A percentile compares a stretch with the other conserved stretches of the same genome.
These are phyloP conservation scores for Mamestra brassicae DNA, from an alignment of 2,888 invertebrate species.

Conservation along the genomic window DNA sequence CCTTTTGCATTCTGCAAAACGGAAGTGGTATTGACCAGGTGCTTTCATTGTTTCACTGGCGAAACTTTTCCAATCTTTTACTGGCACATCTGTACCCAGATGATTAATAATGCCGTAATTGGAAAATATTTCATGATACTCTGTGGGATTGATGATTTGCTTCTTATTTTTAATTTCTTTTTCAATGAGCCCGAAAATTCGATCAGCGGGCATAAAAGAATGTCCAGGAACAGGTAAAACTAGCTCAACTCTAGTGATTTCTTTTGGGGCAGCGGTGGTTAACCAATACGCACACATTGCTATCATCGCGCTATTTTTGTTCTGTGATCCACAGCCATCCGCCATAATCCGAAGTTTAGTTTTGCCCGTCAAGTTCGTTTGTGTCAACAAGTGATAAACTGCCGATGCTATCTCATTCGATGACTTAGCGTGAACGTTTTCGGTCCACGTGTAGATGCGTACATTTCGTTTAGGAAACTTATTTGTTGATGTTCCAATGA, in stretches of 20 bases:
- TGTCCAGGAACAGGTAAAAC: conserved; percentile 36
- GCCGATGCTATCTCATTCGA: conserved; percentile 58
- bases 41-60: conserved; percentile 43
- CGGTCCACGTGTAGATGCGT: conserved; percentile 17
- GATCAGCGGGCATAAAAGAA: conserved; percentile 17
- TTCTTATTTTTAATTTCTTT: conserved; percentile 19
- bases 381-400: conserved; percentile 39
- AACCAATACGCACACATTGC: conserved; percentile 56
- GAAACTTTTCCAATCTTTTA: conserved; percentile 22
- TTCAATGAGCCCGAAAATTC: conserved; percentile 17
- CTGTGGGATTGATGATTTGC: conserved; percentile 7
- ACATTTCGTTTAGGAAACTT: conserved; percentile 17
- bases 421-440: conserved; percentile 39
- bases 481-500: conserved; percentile 3
- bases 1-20: background rate
- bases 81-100: conserved; percentile 2
- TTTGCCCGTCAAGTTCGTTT: conserved; percentile 5
- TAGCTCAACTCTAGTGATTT: conserved; percentile 42
- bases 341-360: conserved; percentile 18
- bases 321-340: conserved; percentile 40
- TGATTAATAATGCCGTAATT: conserved; percentile 12
- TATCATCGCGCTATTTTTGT: conserved; percentile 53
- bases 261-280: conserved; percentile 39
- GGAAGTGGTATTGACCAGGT: conserved; percentile 32
- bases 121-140: background rate